A percentile compares a stretch with the other conserved stretches of the same genome.
Evolutionary conservation across 1,140 invertebrate genomes (phyloP).

Genomic region (Drosophila parvula): DNA sequence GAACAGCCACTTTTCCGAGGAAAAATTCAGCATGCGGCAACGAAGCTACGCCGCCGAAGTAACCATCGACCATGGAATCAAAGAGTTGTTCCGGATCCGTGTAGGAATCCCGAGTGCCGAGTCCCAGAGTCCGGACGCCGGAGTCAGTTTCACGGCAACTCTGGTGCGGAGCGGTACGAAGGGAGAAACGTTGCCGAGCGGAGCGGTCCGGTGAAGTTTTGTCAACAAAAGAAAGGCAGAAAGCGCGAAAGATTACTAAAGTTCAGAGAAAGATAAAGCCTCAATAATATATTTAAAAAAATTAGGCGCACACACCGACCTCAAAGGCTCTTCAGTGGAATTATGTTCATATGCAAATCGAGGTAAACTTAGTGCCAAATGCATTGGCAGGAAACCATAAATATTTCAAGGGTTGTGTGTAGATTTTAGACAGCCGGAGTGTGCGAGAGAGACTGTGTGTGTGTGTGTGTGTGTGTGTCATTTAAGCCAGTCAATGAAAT

Average conservation of each 20-base stretch:
- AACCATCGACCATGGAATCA: constrained; percentile 35
- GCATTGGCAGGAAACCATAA: constrained; percentile 49
- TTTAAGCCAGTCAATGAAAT: constrained; percentile 76
- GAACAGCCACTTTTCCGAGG: not conserved
- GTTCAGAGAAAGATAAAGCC: not conserved
- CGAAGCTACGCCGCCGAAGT: constrained; percentile 42
- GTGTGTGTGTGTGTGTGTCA: constrained; percentile 41
- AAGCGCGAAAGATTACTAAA: constrained; percentile 21
- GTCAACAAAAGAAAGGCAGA: constrained; percentile 18
- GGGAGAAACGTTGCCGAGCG: constrained; percentile 30
- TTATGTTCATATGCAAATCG: constrained; percentile 70
- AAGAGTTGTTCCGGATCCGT: constrained; percentile 63
- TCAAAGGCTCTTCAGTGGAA: constrained; percentile 6
- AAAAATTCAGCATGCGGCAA: constrained; percentile 4
- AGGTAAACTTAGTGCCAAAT: constrained; percentile 16
- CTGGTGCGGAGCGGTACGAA: constrained; percentile 60
- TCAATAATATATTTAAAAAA: constrained; percentile 6
- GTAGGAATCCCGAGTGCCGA: constrained; percentile 35
- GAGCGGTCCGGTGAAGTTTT: constrained; percentile 34
- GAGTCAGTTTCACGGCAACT: constrained; percentile 73
- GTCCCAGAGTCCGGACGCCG: constrained; percentile 26
- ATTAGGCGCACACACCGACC: not conserved
- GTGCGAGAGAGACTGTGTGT: constrained; percentile 7
- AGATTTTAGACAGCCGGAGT: constrained; percentile 42
- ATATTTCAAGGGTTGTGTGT: constrained; percentile 62